Evolutionary conservation across 2,888 invertebrate species (phyloP).

Genomic region (Apantesis nais): DNA sequence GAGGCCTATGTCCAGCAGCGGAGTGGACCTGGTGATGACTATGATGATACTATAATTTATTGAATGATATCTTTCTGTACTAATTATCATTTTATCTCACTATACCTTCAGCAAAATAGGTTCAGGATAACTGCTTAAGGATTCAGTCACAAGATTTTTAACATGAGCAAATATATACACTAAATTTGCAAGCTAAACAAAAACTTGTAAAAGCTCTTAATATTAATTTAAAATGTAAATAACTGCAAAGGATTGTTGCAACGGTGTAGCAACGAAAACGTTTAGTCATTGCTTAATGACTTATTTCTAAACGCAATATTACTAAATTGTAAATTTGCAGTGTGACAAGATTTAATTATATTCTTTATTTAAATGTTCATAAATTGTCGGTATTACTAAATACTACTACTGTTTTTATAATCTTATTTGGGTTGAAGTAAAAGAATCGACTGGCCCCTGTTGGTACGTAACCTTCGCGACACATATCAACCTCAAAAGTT

Average conservation of each 20-base stretch:
- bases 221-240: not conserved
- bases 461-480: no score
- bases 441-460: no score
- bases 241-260: not conserved
- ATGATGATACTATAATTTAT: no score
- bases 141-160: not conserved
- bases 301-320: constrained; percentile 7
- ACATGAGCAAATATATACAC: not conserved
- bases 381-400: not conserved
- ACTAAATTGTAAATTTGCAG: constrained; percentile 16
- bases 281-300: constrained; percentile 8
- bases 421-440: no score
- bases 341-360: constrained; percentile 9
- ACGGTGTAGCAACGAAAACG: not conserved
- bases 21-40: no score
- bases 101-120: no score
- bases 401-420: not conserved
- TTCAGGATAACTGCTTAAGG: not conserved
- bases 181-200: not conserved
- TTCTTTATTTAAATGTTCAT: not conserved
- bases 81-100: no score
- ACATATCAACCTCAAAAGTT: no score
- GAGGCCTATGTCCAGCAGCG: no score
- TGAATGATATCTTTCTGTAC: no score
- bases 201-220: not conserved